Evolutionary conservation across 1,140 invertebrate genomes (phyloP), one percentile per base, ranked within the genome.

Genomic region (Aphelenchoides fujianensis): DNA sequence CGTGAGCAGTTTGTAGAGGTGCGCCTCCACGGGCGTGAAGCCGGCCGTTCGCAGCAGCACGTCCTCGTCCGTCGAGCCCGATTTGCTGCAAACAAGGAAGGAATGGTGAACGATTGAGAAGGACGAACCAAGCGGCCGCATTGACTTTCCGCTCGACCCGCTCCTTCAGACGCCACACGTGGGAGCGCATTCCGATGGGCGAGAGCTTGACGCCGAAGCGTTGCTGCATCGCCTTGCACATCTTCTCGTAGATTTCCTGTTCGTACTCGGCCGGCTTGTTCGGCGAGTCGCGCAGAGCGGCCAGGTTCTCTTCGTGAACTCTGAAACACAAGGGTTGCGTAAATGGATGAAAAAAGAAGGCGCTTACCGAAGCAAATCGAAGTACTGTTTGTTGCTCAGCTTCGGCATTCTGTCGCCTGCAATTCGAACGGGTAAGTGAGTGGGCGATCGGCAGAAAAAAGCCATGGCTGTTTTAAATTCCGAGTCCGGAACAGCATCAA

Each of bases 121-220:
- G 1, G 19, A 66, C 34, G 37, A 19, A 66, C 63, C 31, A 36
- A 1, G 63, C 63, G 12, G 63, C 63, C 12, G 31, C 36, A 37
- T 66, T 66, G 63, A 66, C 63, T 66, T 66, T 66, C 63, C 63
- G 37, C 32, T 66, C 63, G 36, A 66, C 63, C 0, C 63, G 63
- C 31, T 66, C 32, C 32, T 37, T 66, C 32, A 66, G 32, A 2
- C 36, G 31, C 36, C 63, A 34, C 19, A 66, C 31, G 12, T 66
- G 63, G 12, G 32, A 36, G 37, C 63, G 31, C 16, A 66, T n/a
- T 1, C 28, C 36, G 16, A 66, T 66, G 1, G 63, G 63, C n/a
- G 27, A 19, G 12, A 66, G 16, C 53, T 66, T 66, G 28, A 66
- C 12, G 16, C 53, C n/a, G 27, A 34, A 66, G 31, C 36, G 31